Evolutionary conservation across 2,797 vertebrate species (phyloP).

Genomic region (Paedocypris micromegethes): DNA sequence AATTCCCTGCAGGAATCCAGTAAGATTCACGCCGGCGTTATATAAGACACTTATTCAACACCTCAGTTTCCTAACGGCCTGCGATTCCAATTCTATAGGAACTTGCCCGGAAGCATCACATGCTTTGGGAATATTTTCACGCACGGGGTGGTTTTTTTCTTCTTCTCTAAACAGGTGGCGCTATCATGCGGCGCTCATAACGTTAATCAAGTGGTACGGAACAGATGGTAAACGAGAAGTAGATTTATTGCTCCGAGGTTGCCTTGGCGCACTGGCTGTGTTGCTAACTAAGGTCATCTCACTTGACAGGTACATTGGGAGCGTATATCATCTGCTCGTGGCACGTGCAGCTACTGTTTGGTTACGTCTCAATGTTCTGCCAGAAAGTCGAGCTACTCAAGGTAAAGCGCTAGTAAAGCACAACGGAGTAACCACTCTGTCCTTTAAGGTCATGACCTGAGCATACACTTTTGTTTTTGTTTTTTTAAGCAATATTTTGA

Average conservation of each 20-base stretch:
- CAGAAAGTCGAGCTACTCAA: constrained; percentile 4
- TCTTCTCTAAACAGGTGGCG: too few species aligned
- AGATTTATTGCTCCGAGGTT: background rate
- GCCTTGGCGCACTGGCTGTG: constrained; percentile 4
- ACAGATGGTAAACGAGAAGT: constrained; percentile 15
- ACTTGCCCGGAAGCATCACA: too few species aligned
- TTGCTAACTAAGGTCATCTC: constrained; percentile 18
- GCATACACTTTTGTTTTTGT: background rate
- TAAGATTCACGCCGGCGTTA: constrained; percentile 67
- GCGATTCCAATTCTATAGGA: background rate
- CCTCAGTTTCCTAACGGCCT: constrained; percentile 3
- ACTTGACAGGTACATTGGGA: constrained; percentile 13
- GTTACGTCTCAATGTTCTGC: constrained; percentile 3
- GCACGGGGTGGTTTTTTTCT: too few species aligned
- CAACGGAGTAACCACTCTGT: background rate
- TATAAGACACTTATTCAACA: constrained; percentile 54
- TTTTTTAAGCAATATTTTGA: background rate
- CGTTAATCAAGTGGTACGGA: constrained; percentile 6
- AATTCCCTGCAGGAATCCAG: constrained; percentile 64
- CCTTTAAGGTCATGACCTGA: background rate
- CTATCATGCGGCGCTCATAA: constrained; percentile 24
- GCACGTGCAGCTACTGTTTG: constrained; percentile 7
- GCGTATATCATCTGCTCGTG: constrained; percentile 16
- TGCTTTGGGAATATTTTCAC: too few species aligned
- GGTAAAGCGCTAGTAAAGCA: constrained; percentile 2